Percentiles rank a stretch among this genome's conserved stretches.
phyloP scores from a whole-genome alignment of 2,113 vertebrate species.

The Dromas ardeola region DNA sequence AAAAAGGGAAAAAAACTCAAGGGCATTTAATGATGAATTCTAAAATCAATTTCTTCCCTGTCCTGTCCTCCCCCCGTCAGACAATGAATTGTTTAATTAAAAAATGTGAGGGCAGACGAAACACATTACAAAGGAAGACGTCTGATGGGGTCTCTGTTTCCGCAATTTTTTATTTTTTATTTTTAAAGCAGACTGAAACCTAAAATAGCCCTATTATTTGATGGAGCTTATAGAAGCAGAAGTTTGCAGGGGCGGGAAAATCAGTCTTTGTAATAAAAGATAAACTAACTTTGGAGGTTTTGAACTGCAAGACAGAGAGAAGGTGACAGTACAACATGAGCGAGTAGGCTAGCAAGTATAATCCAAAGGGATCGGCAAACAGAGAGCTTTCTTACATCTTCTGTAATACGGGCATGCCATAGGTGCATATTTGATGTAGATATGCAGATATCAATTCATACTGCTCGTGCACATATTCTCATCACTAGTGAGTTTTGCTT shows the following conservation, averaged over 20 bases:
- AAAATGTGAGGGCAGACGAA: background rate
- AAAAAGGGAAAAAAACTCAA: background rate
- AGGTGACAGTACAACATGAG: background rate
- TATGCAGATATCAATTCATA: background rate
- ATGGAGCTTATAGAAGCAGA: background rate
- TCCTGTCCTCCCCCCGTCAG: background rate
- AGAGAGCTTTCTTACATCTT: background rate
- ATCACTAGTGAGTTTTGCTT: background rate
- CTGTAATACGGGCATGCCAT: rapidly evolving
- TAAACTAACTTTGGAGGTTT: background rate
- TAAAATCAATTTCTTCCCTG: background rate
- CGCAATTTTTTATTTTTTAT: background rate
- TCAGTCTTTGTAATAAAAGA: background rate
- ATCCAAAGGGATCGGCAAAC: background rate
- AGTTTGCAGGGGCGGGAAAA: background rate
- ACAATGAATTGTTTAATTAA: background rate
- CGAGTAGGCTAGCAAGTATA: background rate
- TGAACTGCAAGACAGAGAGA: background rate
- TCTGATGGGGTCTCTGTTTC: background rate
- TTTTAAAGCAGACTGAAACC: background rate
- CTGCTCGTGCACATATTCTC: background rate
- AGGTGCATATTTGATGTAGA: background rate
- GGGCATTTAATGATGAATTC: background rate
- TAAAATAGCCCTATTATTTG: background rate
- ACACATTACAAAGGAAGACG: background rate